Base-by-base conservation (phyloP, 2,888 invertebrate species). In the Pantelozetes paolii region DNA sequence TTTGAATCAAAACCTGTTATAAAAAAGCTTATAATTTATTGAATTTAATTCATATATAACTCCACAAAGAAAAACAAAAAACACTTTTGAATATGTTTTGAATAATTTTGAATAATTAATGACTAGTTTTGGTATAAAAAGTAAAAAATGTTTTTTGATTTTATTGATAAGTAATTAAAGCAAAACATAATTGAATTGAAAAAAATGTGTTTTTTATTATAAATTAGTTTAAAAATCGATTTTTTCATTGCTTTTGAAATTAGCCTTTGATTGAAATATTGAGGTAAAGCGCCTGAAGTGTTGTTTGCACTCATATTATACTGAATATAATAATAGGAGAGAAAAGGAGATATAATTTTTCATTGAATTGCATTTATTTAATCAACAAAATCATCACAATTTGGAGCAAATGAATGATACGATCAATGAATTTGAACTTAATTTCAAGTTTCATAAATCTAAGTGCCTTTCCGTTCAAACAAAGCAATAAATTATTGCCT, bases 1-100 rank as follows among this genome's bases (percentile, higher is more conserved):
- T 62, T 32, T 62, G n/a, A 62, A 26, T 6, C 11, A 62, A 62
- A 54, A 54, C 54, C 32, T 62, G 28, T 59, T 13, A 32, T 62
- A 3, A 30, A 32, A 50, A 50, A 20, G 20, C 1, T 13, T 18
- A 15, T 26, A 54, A 26, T 54, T 54, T 54, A 54, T 54, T 54
- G 54, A 45, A 13, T 45, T 54, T 54, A 26, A 11, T 23, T 3
- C 26, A 9, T 54, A 26, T 23, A 54, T 54, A 23, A 20, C 13
- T 54, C 11, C 26, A 54, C 15, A 15, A 15, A 18, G 15, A 45
- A 45, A 45, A 45, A 45, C 6, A 18, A 45, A 45, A 6, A 54
- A 54, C 50, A 50, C 50, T 50, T 45, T 50, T 50, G 20, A 54
- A 26, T 26, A 26, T 8, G 23, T 54, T 23, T 54, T 26, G 23